These are phyloP conservation scores for Linnaemya vulpina DNA, from an alignment of 2,888 invertebrate species.

Conservation along the genomic window DNA sequence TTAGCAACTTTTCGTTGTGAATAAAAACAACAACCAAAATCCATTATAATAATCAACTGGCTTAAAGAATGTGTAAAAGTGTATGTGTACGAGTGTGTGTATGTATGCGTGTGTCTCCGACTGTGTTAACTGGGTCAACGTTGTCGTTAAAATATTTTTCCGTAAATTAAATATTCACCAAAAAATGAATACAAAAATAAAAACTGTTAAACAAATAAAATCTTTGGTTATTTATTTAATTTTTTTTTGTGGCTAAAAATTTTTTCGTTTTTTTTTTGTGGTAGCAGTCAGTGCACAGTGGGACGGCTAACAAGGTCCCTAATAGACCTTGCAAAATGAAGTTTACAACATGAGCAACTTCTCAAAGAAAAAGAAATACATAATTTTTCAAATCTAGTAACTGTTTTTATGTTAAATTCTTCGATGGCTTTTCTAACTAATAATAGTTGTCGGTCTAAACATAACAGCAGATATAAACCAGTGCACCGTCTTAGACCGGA, in stretches of 20 bases:
- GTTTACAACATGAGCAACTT: background rate
- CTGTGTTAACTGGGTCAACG: constrained; percentile 70
- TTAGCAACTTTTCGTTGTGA: constrained; percentile 60
- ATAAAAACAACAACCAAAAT: constrained; percentile 39
- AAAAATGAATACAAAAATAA: constrained; percentile 45
- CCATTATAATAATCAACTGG: constrained; percentile 35
- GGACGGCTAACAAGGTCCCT: background rate
- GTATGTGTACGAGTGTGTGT: constrained; percentile 8
- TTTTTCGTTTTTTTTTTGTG: constrained; percentile 27
- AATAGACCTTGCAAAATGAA: background rate
- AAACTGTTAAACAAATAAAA: constrained; percentile 70
- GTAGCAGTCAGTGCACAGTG: constrained; percentile 27
- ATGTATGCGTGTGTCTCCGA: constrained; percentile 45
- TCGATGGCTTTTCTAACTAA: too few species aligned
- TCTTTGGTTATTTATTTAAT: constrained; percentile 59
- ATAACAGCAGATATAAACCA: too few species aligned
- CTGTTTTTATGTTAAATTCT: too few species aligned
- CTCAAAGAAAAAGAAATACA: too few species aligned
- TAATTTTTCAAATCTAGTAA: too few species aligned
- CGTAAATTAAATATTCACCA: constrained; percentile 71
- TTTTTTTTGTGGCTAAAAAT: constrained; percentile 45
- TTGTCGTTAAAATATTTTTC: constrained; percentile 72
- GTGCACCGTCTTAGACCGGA: too few species aligned
- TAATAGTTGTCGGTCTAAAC: too few species aligned
- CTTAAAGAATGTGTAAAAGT: constrained; percentile 9